Conservation (phyloP, 2,797 vertebrate genomes). For the Hybognathus amarus region DNA sequence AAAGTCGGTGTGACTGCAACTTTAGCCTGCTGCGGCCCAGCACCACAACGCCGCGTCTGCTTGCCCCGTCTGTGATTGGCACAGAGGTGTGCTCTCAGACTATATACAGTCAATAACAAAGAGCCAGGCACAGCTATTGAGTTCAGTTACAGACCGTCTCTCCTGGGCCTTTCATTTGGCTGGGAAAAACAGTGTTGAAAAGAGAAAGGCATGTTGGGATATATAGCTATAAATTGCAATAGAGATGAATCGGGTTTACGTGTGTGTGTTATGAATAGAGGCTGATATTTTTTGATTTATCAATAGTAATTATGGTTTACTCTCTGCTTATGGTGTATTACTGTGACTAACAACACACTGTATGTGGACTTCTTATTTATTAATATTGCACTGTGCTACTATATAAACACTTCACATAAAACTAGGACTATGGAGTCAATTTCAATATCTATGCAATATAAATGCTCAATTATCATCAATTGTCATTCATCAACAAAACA, state of each 20-base stretch:
- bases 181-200: conserved; percentile 21
- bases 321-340: not conserved
- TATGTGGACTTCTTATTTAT: not conserved
- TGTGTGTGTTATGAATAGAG: not conserved
- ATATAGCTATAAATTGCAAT: conserved; percentile 11
- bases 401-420: not conserved
- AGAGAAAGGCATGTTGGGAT: conserved; percentile 12
- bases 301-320: not conserved
- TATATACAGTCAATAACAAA: conserved; percentile 43
- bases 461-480: not conserved
- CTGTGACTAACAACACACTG: not conserved
- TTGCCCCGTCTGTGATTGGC: conserved; percentile 35
- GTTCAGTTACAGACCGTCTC: conserved; percentile 30
- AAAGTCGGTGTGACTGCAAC: conserved; percentile 51
- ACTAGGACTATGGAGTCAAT: not conserved
- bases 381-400: not conserved
- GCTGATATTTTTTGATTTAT: not conserved
- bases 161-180: conserved; percentile 10
- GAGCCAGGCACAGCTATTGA: conserved; percentile 35
- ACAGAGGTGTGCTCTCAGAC: conserved; percentile 33
- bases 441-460: not conserved
- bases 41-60: conserved; percentile 35
- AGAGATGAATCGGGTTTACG: not conserved
- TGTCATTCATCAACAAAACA: no score
- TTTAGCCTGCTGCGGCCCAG: conserved; percentile 37